phyloP scores from a whole-genome alignment of 2,797 vertebrate species.

The Melanotaenia maccullochi region DNA sequence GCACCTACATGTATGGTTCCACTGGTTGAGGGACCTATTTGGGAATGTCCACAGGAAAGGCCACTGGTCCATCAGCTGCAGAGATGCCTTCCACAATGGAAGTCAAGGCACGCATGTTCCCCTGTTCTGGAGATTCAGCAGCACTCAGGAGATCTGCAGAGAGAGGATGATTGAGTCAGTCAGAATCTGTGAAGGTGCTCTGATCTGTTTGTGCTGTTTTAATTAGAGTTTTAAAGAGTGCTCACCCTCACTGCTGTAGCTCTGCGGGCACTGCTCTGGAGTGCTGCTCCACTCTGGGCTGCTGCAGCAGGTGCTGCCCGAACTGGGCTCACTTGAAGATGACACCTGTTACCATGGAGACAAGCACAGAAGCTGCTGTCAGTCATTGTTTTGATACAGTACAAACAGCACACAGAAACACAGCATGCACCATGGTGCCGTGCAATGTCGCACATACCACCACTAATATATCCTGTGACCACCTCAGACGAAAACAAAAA shows the following conservation, averaged over 20 bases:
- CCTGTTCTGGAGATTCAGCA: slow-evolving; percentile 85
- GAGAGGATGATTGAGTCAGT: slow-evolving; percentile 11
- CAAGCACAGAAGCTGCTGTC: slow-evolving; percentile 77
- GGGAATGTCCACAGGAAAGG: slow-evolving; percentile 86
- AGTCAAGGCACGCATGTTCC: slow-evolving; percentile 90
- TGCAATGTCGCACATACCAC: slow-evolving; percentile 15
- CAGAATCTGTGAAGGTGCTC: neutral
- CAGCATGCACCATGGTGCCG: slow-evolving; percentile 12
- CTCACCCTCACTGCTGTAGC: slow-evolving; percentile 82
- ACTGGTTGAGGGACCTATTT: slow-evolving; percentile 69
- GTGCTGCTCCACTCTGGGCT: slow-evolving; percentile 96
- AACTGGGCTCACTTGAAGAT: slow-evolving; percentile 88
- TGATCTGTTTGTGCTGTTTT: neutral
- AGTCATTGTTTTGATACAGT: slow-evolving; percentile 81
- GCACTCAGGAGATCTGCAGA: slow-evolving; percentile 88
- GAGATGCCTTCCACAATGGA: slow-evolving; percentile 95
- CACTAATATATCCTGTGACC: slow-evolving; percentile 6
- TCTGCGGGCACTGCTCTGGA: slow-evolving; percentile 82
- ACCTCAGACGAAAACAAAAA: neutral
- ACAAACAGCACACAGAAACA: slow-evolving; percentile 59
- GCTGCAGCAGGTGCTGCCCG: slow-evolving; percentile 94
- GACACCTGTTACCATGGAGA: slow-evolving; percentile 85
- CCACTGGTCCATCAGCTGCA: slow-evolving; percentile 81
- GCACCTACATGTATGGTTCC: slow-evolving; percentile 34
- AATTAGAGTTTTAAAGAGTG: slow-evolving; percentile 6